Evolutionary conservation across 2,888 invertebrate species (phyloP), one percentile per base, ranked within the genome.

Genomic region (Thyatira batis): DNA sequence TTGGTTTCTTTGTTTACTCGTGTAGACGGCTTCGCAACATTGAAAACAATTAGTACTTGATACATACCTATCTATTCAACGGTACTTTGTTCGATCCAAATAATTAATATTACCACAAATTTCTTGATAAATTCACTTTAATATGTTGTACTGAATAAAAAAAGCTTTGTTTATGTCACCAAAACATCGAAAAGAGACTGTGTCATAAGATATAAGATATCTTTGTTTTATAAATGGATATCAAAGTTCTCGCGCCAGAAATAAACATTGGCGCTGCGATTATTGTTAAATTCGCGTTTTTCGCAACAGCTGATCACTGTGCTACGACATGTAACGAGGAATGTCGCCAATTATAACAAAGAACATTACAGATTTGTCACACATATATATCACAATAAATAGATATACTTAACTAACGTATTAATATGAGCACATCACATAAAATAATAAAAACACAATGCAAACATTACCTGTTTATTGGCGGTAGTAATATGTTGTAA

Each of bases 241-340:
- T 84, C 74, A 78, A 78, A 74, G 76, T 71, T 67, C 69, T 71
- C 71, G 78, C 81, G 85, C 83, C 82, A 80, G 82, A 82, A 86
- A 82, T 85, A 86, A 78, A 56, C 63, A 61, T 73, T 71, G 73
- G 70, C 78, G 67, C 57, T 66, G 69, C 59, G 61, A 52, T 27
- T 49, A 53, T 49, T 60, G 52, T 50, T 54, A 50, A 33, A 17
- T 45, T 51, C 30, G 44, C 23, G 3, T n/a, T 20, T 27, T 49
- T 49, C 28, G 50, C 54, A 50, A 55, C 20, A 48, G 44, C 50
- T 45, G 28, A 51, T 46, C 45, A 8, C n/a, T 51, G 28, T 25
- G n/a, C 27, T 45, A 21, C 8, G 5, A 45, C 13, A 27, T 27
- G 13, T 27, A 27, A 13, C 25, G n/a, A 3, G 25, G 17, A 25